These are phyloP conservation scores for Tenthredo mesomela DNA, from an alignment of 2,888 invertebrate genomes.

Conservation along the genomic window DNA sequence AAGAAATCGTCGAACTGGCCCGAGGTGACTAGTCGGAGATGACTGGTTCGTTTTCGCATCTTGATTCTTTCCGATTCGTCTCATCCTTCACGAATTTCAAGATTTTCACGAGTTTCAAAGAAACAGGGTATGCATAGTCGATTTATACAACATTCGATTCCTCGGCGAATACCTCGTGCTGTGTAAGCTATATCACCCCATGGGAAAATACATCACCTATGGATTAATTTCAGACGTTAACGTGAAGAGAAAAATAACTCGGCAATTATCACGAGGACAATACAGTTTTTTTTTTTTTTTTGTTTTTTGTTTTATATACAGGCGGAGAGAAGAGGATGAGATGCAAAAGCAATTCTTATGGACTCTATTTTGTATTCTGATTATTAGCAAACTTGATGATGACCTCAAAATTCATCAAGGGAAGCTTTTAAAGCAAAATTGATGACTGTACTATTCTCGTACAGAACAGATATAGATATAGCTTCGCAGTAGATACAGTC, in stretches of 20 bases:
- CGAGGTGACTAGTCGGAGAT: not conserved
- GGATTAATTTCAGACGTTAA: not conserved
- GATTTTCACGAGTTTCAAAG: not conserved
- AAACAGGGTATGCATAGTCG: not conserved
- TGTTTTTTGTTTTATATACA: not conserved
- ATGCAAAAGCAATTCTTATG: not conserved
- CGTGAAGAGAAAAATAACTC: not conserved
- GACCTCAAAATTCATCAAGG: not conserved
- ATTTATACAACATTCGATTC: not conserved
- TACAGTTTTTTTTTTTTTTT: not conserved
- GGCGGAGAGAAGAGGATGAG: not conserved
- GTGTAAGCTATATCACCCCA: not conserved
- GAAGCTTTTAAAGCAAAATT: not conserved
- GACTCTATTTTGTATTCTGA: not conserved
- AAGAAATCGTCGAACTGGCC: constrained; percentile 35
- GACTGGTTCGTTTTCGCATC: not conserved
- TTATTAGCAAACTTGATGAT: not conserved
- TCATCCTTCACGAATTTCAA: not conserved
- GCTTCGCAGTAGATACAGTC: not conserved
- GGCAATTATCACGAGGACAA: not conserved
- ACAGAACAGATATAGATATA: not conserved
- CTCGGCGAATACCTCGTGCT: not conserved
- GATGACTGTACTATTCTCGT: not conserved
- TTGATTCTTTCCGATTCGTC: not conserved
- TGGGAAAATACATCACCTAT: not conserved